Evolutionary conservation across 2,888 invertebrate species (phyloP).

Genomic region (Amorpha juglandis): DNA sequence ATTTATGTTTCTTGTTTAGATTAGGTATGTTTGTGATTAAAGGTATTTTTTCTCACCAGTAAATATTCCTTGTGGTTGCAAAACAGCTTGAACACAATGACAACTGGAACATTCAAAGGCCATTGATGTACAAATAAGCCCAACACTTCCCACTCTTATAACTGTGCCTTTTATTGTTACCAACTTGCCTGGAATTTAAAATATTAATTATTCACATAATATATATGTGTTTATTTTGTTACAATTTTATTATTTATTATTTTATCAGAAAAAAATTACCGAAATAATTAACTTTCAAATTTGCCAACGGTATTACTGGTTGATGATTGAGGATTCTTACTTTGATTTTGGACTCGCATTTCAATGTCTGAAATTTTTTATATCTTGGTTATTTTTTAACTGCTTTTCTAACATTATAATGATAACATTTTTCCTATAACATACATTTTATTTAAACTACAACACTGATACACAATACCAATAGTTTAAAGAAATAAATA

Average conservation of each 20-base stretch:
- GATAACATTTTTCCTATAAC: not conserved
- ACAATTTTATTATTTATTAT: not conserved
- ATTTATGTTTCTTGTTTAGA: no score
- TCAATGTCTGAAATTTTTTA: constrained; percentile 61
- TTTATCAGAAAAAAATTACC: constrained; percentile 78
- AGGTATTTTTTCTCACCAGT: constrained; percentile 58
- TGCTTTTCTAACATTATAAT: not conserved
- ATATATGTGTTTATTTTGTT: not conserved
- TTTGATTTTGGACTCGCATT: constrained; percentile 73
- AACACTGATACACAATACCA: not conserved
- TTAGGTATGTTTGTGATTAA: not conserved
- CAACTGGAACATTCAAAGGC: constrained; percentile 91
- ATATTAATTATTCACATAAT: not conserved
- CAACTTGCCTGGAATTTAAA: constrained; percentile 85
- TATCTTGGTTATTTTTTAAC: not conserved
- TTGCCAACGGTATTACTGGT: constrained; percentile 86
- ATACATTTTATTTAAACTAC: no score
- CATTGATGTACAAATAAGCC: constrained; percentile 89
- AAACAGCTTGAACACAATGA: constrained; percentile 85
- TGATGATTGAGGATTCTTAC: constrained; percentile 82
- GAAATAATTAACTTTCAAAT: constrained; percentile 89
- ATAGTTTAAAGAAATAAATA: no score
- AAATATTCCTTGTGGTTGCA: constrained; percentile 84
- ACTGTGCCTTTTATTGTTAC: constrained; percentile 94
- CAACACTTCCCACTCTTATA: constrained; percentile 90